Conservation (phyloP, 2,113 vertebrate species). For the Petaurus breviceps region DNA sequence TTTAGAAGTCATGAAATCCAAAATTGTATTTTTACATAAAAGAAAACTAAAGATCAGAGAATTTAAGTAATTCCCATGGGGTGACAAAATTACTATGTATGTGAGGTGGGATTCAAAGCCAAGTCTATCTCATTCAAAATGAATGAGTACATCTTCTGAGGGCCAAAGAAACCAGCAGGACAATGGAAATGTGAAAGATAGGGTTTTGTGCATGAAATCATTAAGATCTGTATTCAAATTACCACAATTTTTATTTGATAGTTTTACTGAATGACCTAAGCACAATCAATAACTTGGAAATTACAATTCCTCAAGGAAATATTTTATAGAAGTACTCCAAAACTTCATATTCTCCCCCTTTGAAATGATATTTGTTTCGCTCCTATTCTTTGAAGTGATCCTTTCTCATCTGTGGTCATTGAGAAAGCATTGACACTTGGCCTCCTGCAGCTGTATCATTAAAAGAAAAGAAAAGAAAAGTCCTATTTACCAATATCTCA, state of each 20-base stretch:
- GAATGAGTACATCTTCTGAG: background rate
- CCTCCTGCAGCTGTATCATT: background rate
- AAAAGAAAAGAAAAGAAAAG: background rate
- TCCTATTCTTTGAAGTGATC: background rate
- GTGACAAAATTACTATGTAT: background rate
- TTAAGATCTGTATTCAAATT: background rate
- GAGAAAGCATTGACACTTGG: background rate
- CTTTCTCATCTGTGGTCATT: background rate
- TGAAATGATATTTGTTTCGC: background rate
- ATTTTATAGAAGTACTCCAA: background rate
- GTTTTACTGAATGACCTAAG: background rate
- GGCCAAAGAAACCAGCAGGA: background rate
- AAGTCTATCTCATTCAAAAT: background rate
- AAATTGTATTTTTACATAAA: background rate
- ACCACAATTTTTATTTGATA: no score
- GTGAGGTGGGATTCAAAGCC: no score
- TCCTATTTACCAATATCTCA: no score
- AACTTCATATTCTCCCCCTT: background rate
- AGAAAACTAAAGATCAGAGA: background rate
- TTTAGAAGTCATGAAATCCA: background rate
- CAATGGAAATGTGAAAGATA: background rate
- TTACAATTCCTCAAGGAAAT: background rate
- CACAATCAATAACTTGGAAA: background rate
- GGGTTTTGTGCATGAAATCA: background rate
- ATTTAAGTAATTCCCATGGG: background rate